phyloP scores from a whole-genome alignment of 2,797 vertebrate species.

The Clarias pachynema region DNA sequence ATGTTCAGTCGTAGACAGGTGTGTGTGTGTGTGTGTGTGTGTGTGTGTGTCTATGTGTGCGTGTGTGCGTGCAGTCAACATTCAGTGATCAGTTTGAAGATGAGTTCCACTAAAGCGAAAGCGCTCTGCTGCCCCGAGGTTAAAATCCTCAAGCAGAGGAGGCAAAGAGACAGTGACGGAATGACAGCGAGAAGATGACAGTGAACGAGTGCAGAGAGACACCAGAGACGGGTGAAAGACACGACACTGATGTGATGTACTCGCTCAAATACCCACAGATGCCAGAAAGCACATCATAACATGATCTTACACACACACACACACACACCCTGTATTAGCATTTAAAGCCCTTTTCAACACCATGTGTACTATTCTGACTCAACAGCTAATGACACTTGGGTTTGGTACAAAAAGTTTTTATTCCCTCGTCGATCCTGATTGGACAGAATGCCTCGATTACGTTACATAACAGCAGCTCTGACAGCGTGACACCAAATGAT shows the following conservation, averaged over 20 bases:
- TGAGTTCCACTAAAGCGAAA: slow-evolving; percentile 7
- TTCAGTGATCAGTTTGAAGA: slow-evolving; percentile 6
- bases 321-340: neutral
- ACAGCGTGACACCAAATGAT: neutral
- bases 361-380: neutral
- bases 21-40: slow-evolving; percentile 3
- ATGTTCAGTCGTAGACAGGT: neutral
- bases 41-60: neutral
- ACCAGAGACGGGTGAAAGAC: neutral
- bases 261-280: neutral
- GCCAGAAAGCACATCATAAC: neutral
- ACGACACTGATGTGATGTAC: neutral
- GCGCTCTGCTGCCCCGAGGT: slow-evolving; percentile 24
- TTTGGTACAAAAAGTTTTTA: too few relatives aligned
- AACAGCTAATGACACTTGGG: neutral
- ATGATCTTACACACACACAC: neutral
- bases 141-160: slow-evolving; percentile 58
- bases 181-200: slow-evolving; percentile 20
- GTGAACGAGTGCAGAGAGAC: slow-evolving; percentile 38
- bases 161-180: slow-evolving; percentile 41
- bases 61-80: neutral
- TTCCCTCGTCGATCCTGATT: neutral
- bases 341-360: neutral
- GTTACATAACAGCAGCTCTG: neutral
- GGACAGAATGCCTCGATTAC: neutral